Base-by-base conservation (phyloP, 2,113 vertebrate species). In the Corydoras maculifer region DNA sequence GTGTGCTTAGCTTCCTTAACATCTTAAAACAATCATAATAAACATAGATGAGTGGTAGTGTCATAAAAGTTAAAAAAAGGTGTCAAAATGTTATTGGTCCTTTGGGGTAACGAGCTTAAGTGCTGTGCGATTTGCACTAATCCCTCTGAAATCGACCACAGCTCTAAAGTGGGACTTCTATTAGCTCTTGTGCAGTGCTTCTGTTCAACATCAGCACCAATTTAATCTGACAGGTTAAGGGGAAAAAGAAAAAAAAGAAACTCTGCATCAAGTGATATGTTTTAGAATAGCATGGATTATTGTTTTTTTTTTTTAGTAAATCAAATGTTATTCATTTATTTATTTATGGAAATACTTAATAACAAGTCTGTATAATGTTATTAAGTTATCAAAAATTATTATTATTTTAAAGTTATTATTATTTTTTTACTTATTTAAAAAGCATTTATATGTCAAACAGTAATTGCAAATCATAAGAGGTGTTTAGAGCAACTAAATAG, bases 91-190 rank as follows among this genome's bases (percentile, higher is more conserved):
- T 79, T 85, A 84, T 84, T 86, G 86, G 85, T 81, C 84, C 84
- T 80, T 78, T 77, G 73, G 73, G 75, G 80, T 83, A 86, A 87
- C 87, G 85, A 88, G 80, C 80, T 78, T 87, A 89, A 90, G 86
- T 88, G 87, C 82, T 82, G 82, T 70, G 72, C 77, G 87, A 89
- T 89, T 88, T 88, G 84, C 79, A 68, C 85, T 89, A 89, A 90
- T 88, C 87, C 86, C 84, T 82, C 84, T 84, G 82, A 87, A 89
- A 88, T 88, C 85, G 79, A 81, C 84, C 83, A 77, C 71, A 79
- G 81, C 78, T 80, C 82, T 87, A 78, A 82, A 83, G 83, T 79
- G 84, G 82, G 77, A 86, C 86, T 85, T 85, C 86, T 32, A 77
- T 72, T 55, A 68, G 75, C 79, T 79, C 69, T 43, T 43, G 7